Conservation (phyloP, 2,113 vertebrate species). For the Gavia stellata region DNA sequence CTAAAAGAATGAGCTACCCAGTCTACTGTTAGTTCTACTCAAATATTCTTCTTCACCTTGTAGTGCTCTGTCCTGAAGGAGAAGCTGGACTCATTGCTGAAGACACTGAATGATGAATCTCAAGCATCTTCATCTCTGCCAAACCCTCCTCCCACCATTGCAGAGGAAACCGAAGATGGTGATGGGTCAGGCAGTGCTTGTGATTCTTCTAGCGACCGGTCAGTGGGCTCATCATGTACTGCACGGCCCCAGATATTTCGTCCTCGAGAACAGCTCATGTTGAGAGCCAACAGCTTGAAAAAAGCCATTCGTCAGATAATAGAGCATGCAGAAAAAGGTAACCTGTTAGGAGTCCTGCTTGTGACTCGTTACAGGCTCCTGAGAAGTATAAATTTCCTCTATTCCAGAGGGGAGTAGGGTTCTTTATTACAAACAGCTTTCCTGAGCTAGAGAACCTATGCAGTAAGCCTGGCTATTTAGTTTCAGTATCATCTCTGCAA, state of each 20-base stretch:
- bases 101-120: conserved; percentile 91
- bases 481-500: neutral
- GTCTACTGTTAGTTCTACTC: neutral
- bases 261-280: conserved; percentile 94
- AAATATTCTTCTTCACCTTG: neutral
- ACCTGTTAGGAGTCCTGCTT: neutral
- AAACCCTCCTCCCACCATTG: conserved; percentile 88
- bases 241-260: conserved; percentile 84
- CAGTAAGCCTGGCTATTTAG: neutral
- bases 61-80: conserved; percentile 94
- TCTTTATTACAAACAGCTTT: neutral
- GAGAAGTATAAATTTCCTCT: neutral
- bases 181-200: conserved; percentile 66
- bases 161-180: conserved; percentile 85
- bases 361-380: neutral
- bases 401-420: neutral
- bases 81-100: conserved; percentile 91
- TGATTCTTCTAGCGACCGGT: conserved; percentile 41
- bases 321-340: conserved; percentile 96
- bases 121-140: conserved; percentile 81
- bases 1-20: neutral
- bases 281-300: conserved; percentile 96
- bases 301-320: conserved; percentile 98
- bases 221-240: conserved; percentile 60
- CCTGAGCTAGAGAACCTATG: neutral